Conservation (phyloP, 2,113 vertebrate species). For the Oncorhynchus masou region DNA sequence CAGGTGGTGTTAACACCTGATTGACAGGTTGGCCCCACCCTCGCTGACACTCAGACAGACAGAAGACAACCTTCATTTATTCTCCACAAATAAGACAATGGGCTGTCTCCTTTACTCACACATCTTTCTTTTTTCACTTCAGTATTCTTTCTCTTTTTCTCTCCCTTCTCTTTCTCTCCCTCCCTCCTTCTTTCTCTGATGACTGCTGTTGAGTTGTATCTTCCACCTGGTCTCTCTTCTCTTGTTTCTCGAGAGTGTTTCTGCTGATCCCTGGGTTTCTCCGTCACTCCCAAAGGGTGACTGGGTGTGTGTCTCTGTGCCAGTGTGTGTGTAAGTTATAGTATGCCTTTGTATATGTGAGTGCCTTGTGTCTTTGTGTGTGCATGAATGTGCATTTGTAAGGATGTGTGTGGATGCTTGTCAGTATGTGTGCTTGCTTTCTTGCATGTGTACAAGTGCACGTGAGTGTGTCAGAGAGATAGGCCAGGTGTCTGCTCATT, state of each 20-base stretch:
- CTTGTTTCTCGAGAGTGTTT: conserved; percentile 73
- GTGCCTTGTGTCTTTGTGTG: conserved; percentile 33
- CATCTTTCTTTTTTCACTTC: not conserved
- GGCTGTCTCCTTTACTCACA: not conserved
- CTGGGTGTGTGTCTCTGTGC: conserved; percentile 51
- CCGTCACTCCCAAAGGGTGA: conserved; percentile 61
- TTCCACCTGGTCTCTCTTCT: conserved; percentile 80
- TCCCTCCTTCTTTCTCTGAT: not conserved
- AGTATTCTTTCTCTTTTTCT: not conserved
- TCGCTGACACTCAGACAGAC: conserved; percentile 3
- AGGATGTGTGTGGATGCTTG: conserved; percentile 17
- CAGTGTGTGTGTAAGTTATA: conserved; percentile 65
- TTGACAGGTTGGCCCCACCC: conserved; percentile 54
- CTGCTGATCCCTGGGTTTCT: conserved; percentile 73
- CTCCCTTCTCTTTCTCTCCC: not conserved
- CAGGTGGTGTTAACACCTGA: conserved; percentile 65
- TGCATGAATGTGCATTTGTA: not conserved
- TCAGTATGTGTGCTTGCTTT: not conserved
- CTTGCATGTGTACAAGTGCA: conserved; percentile 7
- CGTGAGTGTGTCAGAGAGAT: conserved; percentile 38
- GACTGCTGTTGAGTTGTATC: conserved; percentile 76
- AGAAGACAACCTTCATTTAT: not conserved
- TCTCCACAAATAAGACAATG: not conserved
- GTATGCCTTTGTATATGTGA: conserved; percentile 52
- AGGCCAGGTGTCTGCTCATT: conserved; percentile 86